Conservation (phyloP, 2,888 invertebrate genomes). For the Liposcelis brunnea region DNA sequence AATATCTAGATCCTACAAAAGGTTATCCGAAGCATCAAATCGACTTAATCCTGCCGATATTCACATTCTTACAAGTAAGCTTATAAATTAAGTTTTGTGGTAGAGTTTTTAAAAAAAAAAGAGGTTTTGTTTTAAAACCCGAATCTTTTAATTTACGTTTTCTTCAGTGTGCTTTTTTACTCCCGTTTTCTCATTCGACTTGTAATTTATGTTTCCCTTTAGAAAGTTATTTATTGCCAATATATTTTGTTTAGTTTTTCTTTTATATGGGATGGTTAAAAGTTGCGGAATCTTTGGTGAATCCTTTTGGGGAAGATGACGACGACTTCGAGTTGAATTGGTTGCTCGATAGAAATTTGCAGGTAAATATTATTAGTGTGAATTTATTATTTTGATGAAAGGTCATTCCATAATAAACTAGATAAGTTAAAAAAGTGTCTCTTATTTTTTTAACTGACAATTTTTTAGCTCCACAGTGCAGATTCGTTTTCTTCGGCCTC, state of each 20-base stretch:
- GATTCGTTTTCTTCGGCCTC: no score
- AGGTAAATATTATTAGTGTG: conserved; percentile 21
- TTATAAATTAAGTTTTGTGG: not conserved
- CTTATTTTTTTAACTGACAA: no score
- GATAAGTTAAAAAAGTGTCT: no score
- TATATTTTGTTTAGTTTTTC: conserved; percentile 24
- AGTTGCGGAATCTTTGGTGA: conserved; percentile 32
- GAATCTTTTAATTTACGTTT: not conserved
- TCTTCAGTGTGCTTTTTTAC: not conserved
- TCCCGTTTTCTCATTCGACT: not conserved
- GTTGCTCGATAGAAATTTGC: conserved; percentile 30
- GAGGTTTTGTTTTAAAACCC: conserved; percentile 4
- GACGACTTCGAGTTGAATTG: conserved; percentile 28
- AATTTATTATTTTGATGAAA: not conserved
- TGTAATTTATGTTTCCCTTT: not conserved
- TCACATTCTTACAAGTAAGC: conserved; percentile 27
- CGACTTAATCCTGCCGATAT: conserved; percentile 27
- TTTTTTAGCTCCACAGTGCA: no score
- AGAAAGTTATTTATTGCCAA: not conserved
- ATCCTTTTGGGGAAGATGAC: conserved; percentile 26
- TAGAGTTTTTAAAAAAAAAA: not conserved
- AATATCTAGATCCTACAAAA: conserved; percentile 20
- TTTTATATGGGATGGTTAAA: conserved; percentile 34
- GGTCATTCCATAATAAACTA: no score
- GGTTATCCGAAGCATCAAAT: conserved; percentile 18